Base-by-base conservation (phyloP, 1,140 invertebrate genomes). In the Cotesia chilonis region DNA sequence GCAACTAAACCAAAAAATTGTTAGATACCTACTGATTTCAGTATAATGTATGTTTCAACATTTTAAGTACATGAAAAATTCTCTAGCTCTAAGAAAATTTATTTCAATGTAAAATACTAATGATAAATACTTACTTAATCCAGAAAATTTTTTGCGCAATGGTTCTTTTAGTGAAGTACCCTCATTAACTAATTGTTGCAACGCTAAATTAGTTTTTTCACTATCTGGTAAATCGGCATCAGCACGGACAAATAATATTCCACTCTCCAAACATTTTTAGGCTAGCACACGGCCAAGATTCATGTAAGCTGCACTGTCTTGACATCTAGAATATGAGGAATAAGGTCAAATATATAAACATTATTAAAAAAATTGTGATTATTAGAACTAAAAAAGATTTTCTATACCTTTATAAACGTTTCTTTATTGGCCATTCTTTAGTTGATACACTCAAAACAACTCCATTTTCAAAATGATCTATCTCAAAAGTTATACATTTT, bases 211-310 rank as follows among this genome's bases (percentile, higher is more conserved):
- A 14, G 92, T 78, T 84, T 92, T 95, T 38, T 89, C 88, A 67
- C 90, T 90, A 71, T 87, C 77, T 5, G 85, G 78, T n/a, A 88
- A 76, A 61, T 90, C 79, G n/a, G 91, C 85, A 76, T 91, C 82
- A 80, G 88, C 90, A 51, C 89, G 84, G 74, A 96, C 89, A 84
- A 94, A 91, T 3, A 86, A 89, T 67, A 98, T 93, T 4, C 96
- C 96, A 81, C 89, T 88, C 85, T 96, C 91, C 0, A 96, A 82
- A 82, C 96, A 97, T 41, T 96, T 89, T 76, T 92, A 89, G 0
- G 94, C 95, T 60, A 98, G 86, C 38, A 95, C 89, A 79, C 89
- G 88, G 0, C 92, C 96, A 28, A 98, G 80, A 82, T 94, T 95
- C 4, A 91, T 88, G 77, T 91, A 94, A 14, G 96, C 95, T 64